These are phyloP conservation scores for Drosophila meridiana DNA, from an alignment of 2,888 invertebrate species.

Conservation along the genomic window DNA sequence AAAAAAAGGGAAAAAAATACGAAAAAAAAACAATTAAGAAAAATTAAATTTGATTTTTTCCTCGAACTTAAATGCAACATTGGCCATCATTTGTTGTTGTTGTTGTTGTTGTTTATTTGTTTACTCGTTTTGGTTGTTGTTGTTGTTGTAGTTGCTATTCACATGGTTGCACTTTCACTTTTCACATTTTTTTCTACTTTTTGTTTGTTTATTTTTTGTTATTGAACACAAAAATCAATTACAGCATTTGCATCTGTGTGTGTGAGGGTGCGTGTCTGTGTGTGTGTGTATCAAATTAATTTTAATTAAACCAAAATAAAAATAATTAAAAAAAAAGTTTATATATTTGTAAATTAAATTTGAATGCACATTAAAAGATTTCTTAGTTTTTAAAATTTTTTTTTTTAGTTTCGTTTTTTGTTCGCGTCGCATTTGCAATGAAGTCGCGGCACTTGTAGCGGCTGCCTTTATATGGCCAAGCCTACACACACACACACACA, in stretches of 20 bases:
- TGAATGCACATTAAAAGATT: constrained; percentile 18
- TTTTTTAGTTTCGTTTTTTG: constrained; percentile 34
- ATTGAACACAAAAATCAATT: constrained; percentile 52
- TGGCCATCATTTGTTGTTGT: constrained; percentile 20
- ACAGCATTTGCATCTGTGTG: constrained; percentile 39
- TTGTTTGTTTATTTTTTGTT: constrained; percentile 22
- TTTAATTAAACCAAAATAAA: constrained; percentile 17
- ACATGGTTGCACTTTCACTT: constrained; percentile 77
- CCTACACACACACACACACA: constrained; percentile 19
- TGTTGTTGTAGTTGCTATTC: constrained; percentile 38
- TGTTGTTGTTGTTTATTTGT: constrained; percentile 1
- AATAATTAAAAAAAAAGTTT: constrained; percentile 12
- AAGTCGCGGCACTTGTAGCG: constrained; percentile 61
- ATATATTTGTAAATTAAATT: not conserved
- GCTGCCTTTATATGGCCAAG: constrained; percentile 58
- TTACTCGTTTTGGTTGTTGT: constrained; percentile 1
- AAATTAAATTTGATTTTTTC: constrained; percentile 13
- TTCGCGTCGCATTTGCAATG: constrained; percentile 54
- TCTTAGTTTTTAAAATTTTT: constrained; percentile 1
- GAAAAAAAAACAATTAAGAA: constrained; percentile 22
- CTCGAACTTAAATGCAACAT: constrained; percentile 19
- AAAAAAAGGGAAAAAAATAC: constrained; percentile 22
- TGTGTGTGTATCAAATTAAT: constrained; percentile 18
- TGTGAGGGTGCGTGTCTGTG: not conserved
- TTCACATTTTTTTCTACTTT: constrained; percentile 58